Base-by-base conservation (phyloP, 2,888 invertebrate species). In the Phorcus lineatus region DNA sequence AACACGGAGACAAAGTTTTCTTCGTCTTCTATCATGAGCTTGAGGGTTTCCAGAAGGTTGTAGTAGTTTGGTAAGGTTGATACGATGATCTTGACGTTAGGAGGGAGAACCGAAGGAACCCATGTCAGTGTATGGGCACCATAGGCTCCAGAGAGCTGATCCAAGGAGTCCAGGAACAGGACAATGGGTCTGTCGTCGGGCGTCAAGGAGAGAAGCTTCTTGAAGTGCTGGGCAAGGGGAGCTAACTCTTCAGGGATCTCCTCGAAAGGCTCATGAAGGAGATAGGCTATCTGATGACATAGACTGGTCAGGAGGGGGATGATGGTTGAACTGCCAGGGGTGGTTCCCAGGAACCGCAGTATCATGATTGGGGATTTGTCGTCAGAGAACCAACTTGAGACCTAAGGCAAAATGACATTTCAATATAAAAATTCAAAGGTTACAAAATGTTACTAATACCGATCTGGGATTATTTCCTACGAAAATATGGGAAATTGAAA, bases 181-280 rank as follows among this genome's bases (percentile, higher is more conserved):
- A 98, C 95, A 67, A 99, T 94, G 0, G 99, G 98, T 82, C 88
- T 97, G 19, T 90, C 89, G 17, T 85, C 84, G 9, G 90, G 89
- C 19, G 91, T 91, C 62, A 83, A 80, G 9, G 96, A 96, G 81
- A 99, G 94, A 70, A 99, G 95, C 88, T 98, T 97, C 94, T 99
- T 99, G 94, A 99, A 98, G 94, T 98, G 97, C 0, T 98, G 98
- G 7, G 98, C 98, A 54, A 99, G 94, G 0, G 98, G 98, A 40
- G 99, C 98, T 88, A 99, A 94, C 92, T 99, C 99, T 90, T 98
- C 98, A 0, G 99, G 99, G 79, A 99, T 98, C 78, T 97, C 96
- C 91, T 98, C 98, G 47, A 86, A 67, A 0, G 90, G 88, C 54
- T 88, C 85, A 36, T 90, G 88, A 82, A 91, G 92, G 52, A 91